Base-by-base conservation (phyloP, 2,888 invertebrate genomes). In the Lomographa bimaculata region DNA sequence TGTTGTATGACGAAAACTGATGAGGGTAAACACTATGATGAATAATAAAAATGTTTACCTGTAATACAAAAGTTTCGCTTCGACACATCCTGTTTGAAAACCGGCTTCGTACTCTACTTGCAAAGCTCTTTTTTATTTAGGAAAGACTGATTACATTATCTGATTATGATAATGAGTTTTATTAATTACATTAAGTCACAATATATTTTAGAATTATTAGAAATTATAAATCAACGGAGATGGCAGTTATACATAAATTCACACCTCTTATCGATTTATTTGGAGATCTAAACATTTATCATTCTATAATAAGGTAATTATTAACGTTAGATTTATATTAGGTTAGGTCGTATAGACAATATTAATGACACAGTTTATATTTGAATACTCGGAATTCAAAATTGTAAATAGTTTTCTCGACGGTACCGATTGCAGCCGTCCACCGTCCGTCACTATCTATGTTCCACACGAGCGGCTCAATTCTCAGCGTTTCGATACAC, bases 401-500 rank as follows among this genome's bases (percentile, higher is more conserved):
- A 85, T 81, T 81, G 74, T 78, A 74, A 83, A 75, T 78, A 78
- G 72, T 80, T 72, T 75, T 71, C 49, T 44, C 42, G 68, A 61
- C 67, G 60, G 75, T 64, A 64, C 61, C 59, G 54, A 45, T 51
- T 63, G 63, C 45, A 51, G 58, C 56, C 65, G 80, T 68, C 80
- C 79, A 75, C 64, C 71, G 84, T 79, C 82, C 83, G 78, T 79
- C 84, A 76, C 78, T 85, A 87, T 87, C 89, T 71, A 58, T 62
- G 66, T 89, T 87, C 86, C 84, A 77, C 87, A 87, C 87, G 86
- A 74, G 61, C 70, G 83, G 64, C 53, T 61, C 72, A 77, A 76
- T 74, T 68, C 70, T 71, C 70, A 70, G 65, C 69, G 64, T 62
- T 67, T 70, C 78, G 81, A 80, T 81, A 77, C 74, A 75, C 76